Evolutionary conservation across 2,888 invertebrate genomes (phyloP).

Genomic region (Drosophila anceps): DNA sequence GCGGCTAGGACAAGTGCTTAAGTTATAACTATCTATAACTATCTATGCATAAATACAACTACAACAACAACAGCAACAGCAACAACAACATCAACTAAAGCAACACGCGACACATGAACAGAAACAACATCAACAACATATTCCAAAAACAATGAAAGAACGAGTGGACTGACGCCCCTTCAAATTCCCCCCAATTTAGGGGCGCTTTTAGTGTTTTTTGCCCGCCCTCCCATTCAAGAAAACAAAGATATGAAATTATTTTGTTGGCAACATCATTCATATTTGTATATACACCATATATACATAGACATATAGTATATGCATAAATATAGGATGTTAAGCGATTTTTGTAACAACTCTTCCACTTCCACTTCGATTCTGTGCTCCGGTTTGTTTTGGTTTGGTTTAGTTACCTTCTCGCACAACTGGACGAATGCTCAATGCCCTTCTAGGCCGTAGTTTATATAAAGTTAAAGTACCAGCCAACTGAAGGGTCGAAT

Average conservation of each 20-base stretch:
- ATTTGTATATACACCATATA: constrained; percentile 54
- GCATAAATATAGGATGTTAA: constrained; percentile 39
- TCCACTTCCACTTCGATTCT: constrained; percentile 23
- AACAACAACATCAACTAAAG: constrained; percentile 23
- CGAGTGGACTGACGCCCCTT: constrained; percentile 54
- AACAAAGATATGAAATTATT: background rate
- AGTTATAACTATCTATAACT: constrained; percentile 62
- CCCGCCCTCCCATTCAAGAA: background rate
- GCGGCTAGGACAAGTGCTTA: constrained; percentile 62
- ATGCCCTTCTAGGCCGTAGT: constrained; percentile 44
- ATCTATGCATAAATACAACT: constrained; percentile 50
- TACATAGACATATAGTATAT: constrained; percentile 45
- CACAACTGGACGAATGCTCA: constrained; percentile 25
- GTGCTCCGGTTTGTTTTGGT: constrained; percentile 12
- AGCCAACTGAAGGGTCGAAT: constrained; percentile 29
- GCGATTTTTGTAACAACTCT: constrained; percentile 17
- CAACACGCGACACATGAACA: constrained; percentile 37
- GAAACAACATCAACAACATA: constrained; percentile 36
- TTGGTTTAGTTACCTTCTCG: background rate
- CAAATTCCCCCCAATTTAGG: background rate
- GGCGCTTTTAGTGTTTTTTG: constrained; percentile 21
- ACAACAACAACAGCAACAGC: constrained; percentile 13
- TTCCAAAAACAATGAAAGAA: constrained; percentile 25
- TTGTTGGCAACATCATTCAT: constrained; percentile 57
- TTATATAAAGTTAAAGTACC: constrained; percentile 45